A percentile compares a stretch with the other conserved stretches of the same genome.
Conservation (phyloP, 2,888 invertebrate genomes). For the Heliconius erato region DNA sequence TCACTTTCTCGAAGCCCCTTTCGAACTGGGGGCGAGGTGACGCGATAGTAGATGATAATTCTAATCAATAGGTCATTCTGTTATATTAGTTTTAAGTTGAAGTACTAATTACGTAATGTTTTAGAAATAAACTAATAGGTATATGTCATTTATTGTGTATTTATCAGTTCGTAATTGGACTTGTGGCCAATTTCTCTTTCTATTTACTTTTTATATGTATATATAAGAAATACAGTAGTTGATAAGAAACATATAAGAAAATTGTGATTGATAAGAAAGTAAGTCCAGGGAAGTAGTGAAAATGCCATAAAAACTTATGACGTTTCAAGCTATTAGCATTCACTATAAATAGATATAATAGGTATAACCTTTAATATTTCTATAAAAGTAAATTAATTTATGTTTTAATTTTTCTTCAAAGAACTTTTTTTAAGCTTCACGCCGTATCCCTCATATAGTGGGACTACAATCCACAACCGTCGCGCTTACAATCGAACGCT, state of each 20-base stretch:
- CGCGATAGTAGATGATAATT: slow-evolving; percentile 21
- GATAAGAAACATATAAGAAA: slow-evolving; percentile 8
- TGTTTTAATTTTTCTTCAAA: neutral
- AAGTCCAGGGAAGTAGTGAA: slow-evolving; percentile 2
- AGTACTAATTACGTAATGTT: neutral
- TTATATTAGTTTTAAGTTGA: slow-evolving; percentile 16
- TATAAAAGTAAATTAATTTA: neutral
- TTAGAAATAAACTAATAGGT: neutral
- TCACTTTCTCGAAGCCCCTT: slow-evolving; percentile 35
- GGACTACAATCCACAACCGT: neutral
- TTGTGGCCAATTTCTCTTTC: too few species aligned
- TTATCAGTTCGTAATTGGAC: neutral
- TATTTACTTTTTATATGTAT: too few species aligned
- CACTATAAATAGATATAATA: neutral
- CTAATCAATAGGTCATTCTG: slow-evolving; percentile 26
- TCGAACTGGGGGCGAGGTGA: slow-evolving; percentile 15
- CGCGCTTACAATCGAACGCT: neutral
- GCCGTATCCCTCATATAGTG: neutral
- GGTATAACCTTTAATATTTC: neutral
- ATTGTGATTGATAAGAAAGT: slow-evolving; percentile 2
- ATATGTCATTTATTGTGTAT: neutral
- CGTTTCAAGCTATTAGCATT: neutral
- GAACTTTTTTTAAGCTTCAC: neutral
- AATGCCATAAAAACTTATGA: neutral
- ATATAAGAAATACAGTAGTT: neutral